Evolutionary conservation across 2,797 vertebrate species (phyloP), one percentile per base, ranked within the genome.

Genomic region (Tinamus major): DNA sequence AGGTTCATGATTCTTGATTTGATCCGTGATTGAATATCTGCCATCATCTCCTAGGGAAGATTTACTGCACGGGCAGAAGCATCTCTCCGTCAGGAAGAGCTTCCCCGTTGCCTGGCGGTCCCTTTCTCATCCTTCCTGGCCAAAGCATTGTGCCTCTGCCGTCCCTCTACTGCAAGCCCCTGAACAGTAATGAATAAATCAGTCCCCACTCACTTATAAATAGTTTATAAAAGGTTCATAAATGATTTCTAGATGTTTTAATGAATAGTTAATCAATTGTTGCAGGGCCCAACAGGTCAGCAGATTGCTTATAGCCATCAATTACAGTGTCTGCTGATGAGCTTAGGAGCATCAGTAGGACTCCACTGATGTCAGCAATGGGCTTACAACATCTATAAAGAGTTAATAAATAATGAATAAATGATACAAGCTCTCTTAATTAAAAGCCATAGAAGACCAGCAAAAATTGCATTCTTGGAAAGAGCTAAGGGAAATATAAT

Each of bases 231-330:
- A 95, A 93, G 84, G 86, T 53, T 85, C 85, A 87, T 94, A 94
- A 96, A 90, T 68, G 84, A 92, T 94, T 96, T 90, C 84, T 87
- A 46, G 88, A 62, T 92, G 79, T 78, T 94, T 92, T 95, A 95
- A 96, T 95, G 87, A 94, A 89, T 89, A 87, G 90, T 90, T 95
- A 95, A 96, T 94, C 92, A 59, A 93, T 94, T 95, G 92, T 85
- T 91, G 55, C 67, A 4, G 3, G 55, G 85, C 79, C 92, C 19
- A 91, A 85, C 24, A 87, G 95, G 93, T 95, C 94, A 92, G 81
- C 46, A 59, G 53, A 85, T 72, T 90, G 79, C 41, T 90, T 81
- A 89, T 41, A 83, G 65, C 76, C 63, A 76, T 80, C 90, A 55
- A 56, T 78, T 85, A 55, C 70, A 39, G 14, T 3, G n/a, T 35